These are phyloP conservation scores for Pissodes strobi DNA, from an alignment of 1,140 invertebrate species.

Conservation along the genomic window DNA sequence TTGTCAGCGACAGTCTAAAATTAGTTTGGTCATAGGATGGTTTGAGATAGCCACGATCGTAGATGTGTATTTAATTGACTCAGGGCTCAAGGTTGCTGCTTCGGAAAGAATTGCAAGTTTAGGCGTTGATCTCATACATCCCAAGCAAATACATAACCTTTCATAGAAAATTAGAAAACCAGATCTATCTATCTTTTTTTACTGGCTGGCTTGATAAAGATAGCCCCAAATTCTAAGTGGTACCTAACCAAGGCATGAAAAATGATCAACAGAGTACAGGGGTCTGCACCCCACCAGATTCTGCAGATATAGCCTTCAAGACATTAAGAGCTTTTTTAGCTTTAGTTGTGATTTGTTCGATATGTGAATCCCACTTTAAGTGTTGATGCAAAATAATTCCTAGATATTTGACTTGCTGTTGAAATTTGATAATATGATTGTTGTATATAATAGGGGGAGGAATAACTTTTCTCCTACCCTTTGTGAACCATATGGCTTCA, in stretches of 20 bases:
- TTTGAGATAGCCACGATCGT: slow-evolving; percentile 1
- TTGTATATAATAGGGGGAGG: too few relatives aligned
- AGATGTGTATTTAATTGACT: slow-evolving; percentile 20
- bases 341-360: too few relatives aligned
- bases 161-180: slow-evolving; percentile 16
- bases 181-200: slow-evolving; percentile 7
- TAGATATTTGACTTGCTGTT: too few relatives aligned
- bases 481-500: too few relatives aligned
- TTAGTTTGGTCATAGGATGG: slow-evolving; percentile 12
- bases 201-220: slow-evolving; percentile 18
- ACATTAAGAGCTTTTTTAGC: slow-evolving; percentile 24
- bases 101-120: slow-evolving; percentile 27
- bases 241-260: slow-evolving; percentile 19
- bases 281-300: too few relatives aligned
- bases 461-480: too few relatives aligned
- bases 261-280: too few relatives aligned
- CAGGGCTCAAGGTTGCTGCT: slow-evolving; percentile 5
- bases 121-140: slow-evolving; percentile 30
- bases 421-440: too few relatives aligned
- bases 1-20: background rate
- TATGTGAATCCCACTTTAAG: too few relatives aligned
- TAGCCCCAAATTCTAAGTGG: slow-evolving; percentile 31
- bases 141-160: slow-evolving; percentile 7
- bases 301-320: slow-evolving; percentile 27
- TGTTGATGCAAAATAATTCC: too few relatives aligned